Percentiles rank a stretch among this genome's conserved stretches.
Conservation (phyloP, 2,888 invertebrate species). For the Nasonovia ribisnigri region DNA sequence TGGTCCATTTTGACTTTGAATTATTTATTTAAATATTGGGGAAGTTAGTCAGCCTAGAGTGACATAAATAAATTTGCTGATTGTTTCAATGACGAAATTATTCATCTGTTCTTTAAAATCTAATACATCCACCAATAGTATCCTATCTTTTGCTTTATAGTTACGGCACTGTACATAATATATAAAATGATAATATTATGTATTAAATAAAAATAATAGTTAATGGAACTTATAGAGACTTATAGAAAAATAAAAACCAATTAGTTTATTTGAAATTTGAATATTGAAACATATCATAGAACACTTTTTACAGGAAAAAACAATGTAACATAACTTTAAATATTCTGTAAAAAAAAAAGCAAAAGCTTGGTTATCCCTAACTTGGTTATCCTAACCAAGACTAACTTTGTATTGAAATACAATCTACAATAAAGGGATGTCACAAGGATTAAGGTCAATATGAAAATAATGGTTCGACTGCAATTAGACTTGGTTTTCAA, state of each 20-base stretch:
- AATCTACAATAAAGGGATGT: neutral
- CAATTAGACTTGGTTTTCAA: neutral
- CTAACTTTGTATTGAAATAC: too few relatives aligned
- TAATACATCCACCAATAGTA: too few relatives aligned
- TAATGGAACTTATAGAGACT: neutral
- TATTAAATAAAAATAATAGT: neutral
- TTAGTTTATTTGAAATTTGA: neutral
- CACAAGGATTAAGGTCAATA: neutral
- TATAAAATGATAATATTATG: neutral
- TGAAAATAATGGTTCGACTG: neutral
- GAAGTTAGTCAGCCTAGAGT: too few relatives aligned
- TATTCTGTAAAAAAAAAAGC: neutral
- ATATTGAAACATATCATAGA: neutral
- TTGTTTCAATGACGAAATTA: too few relatives aligned
- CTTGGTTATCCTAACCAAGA: too few relatives aligned
- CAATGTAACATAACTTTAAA: neutral
- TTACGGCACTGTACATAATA: too few relatives aligned
- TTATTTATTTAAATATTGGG: too few relatives aligned
- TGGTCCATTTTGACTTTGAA: too few relatives aligned
- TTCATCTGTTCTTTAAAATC: too few relatives aligned
- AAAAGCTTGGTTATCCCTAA: neutral
- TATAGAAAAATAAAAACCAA: neutral
- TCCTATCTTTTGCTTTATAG: too few relatives aligned
- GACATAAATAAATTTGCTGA: too few relatives aligned
- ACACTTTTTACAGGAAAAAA: neutral